These are phyloP conservation scores for Lindbergichthys nudifrons DNA, from an alignment of 2,797 vertebrate genomes.

Conservation along the genomic window DNA sequence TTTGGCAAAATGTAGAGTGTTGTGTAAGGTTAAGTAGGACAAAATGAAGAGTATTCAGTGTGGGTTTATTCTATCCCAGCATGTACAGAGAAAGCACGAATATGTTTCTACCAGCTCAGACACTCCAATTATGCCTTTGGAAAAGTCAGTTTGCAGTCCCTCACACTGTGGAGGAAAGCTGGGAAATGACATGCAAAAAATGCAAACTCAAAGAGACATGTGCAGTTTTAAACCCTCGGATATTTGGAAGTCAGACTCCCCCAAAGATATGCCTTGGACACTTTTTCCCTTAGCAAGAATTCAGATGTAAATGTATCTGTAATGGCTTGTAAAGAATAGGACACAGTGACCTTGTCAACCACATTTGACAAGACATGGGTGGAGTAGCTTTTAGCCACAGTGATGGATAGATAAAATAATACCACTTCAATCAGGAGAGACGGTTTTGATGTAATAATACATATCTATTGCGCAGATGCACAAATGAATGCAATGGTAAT, in stretches of 20 bases:
- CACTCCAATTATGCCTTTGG: conserved; percentile 22
- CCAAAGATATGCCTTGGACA: not conserved
- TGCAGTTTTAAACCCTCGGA: conserved; percentile 1
- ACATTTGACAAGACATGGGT: conserved; percentile 11
- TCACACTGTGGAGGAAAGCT: conserved; percentile 1
- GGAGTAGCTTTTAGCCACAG: conserved; percentile 23
- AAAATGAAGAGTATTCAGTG: conserved; percentile 51
- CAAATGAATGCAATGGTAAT: too few species aligned
- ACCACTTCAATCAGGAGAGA: too few species aligned
- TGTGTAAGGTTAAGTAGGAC: conserved; percentile 62
- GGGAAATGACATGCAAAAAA: not conserved
- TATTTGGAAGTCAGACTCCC: conserved; percentile 2
- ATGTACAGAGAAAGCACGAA: conserved; percentile 11
- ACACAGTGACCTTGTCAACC: conserved; percentile 33
- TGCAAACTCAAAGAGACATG: conserved; percentile 1
- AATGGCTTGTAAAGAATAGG: conserved; percentile 4
- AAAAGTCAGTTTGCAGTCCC: conserved; percentile 4
- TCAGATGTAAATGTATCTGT: conserved; percentile 17
- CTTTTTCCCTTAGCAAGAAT: not conserved
- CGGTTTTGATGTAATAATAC: too few species aligned
- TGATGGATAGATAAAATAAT: conserved; percentile 16
- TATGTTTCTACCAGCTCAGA: conserved; percentile 19
- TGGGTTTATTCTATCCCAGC: conserved; percentile 33
- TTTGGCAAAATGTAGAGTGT: conserved; percentile 58
- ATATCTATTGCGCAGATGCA: too few species aligned